Evolutionary conservation across 2,888 invertebrate species (phyloP), one percentile per base, ranked within the genome.

Genomic region (Chaetoderma sp.): DNA sequence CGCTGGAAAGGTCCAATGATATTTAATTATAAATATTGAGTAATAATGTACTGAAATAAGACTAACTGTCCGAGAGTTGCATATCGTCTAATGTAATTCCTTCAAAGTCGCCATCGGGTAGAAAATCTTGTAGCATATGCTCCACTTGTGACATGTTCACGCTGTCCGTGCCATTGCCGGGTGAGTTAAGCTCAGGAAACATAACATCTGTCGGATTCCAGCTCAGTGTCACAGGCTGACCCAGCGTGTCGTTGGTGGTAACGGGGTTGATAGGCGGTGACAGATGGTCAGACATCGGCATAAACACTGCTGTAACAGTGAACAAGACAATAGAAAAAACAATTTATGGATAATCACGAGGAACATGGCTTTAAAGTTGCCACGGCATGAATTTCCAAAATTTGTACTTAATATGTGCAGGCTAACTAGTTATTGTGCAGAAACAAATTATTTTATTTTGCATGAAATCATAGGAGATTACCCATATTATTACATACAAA

Each of bases 91-190:
- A 69, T 47, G 73, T 73, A 36, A 71, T 72, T 8, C 72, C 71
- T 25, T 76, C 76, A 1, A 79, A 68, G n/a, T 74, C 74, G n/a
- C 74, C 76, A 36, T 73, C 71, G 1, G 71, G 73, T 45, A 77
- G 54, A 30, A 78, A 65, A 55, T 75, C 74, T 18, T 73, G 73
- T 23, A 77, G 64, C 16, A 76, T 58, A 23, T 73, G 69, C 56
- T 73, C 74, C 5, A 78, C 72, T 44, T 70, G 73, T n/a, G n/a
- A n/a, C n/a, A n/a, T n/a, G 33, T 72, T 71, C 4, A 70, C 44
- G 1, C 69, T 44, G 25, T 68, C 68, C 1, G 63, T 45, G 23
- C 63, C 57, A 21, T 72, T 72, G 18, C 73, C 49, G 25, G 68
- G 61, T 25, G 70, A 63, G 13, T 72, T 64, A 23, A 74, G 69